Conservation (phyloP, 2,113 vertebrate genomes). For the Tachysurus fulvidraco region DNA sequence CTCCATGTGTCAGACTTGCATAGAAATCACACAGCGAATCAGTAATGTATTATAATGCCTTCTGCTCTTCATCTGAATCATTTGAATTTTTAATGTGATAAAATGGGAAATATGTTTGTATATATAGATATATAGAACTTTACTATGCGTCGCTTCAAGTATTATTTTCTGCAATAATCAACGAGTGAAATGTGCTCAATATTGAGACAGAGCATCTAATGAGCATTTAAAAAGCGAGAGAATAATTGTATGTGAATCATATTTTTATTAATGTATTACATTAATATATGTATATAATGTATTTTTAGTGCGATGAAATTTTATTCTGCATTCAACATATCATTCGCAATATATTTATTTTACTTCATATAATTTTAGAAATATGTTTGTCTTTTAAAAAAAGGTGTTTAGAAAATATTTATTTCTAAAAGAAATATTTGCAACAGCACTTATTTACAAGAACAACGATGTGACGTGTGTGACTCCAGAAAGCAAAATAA, state of each 20-base stretch:
- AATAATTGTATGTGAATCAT: background rate
- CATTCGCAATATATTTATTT: background rate
- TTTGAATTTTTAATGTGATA: conserved; percentile 70
- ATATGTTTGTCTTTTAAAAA: background rate
- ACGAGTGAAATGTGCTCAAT: background rate
- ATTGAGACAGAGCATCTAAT: background rate
- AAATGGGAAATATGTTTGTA: conserved; percentile 22
- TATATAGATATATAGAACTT: conserved; percentile 16
- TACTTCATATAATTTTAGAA: background rate
- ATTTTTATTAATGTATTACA: background rate
- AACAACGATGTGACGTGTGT: background rate
- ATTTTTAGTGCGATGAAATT: background rate
- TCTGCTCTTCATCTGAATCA: conserved; percentile 57
- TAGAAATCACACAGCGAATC: conserved; percentile 53
- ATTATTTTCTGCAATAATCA: background rate
- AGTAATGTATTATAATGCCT: conserved; percentile 72
- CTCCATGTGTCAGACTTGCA: conserved; percentile 63
- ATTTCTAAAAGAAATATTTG: background rate
- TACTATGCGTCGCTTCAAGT: background rate
- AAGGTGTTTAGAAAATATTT: background rate
- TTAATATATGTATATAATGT: too few relatives aligned
- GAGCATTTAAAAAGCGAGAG: background rate
- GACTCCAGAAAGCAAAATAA: background rate
- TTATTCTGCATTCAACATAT: background rate
- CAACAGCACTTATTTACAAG: background rate